These are phyloP conservation scores for Callinectes sapidus DNA, from an alignment of 2,888 invertebrate genomes.

Conservation along the genomic window DNA sequence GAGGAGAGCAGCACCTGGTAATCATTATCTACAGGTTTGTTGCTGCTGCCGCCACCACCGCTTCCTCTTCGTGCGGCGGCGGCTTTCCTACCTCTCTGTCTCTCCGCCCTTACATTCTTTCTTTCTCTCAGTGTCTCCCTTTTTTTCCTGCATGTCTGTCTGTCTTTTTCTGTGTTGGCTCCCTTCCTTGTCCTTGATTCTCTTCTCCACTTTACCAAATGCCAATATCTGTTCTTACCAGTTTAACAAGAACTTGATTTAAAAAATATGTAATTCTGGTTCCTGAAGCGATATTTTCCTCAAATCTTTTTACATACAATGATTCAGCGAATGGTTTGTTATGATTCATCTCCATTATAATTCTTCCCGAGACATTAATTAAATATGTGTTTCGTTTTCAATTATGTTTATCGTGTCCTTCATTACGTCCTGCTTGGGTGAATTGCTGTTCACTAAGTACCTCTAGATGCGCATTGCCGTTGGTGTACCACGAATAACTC, in stretches of 20 bases:
- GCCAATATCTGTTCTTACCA: not conserved
- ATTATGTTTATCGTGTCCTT: too few species aligned
- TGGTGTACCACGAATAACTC: too few species aligned
- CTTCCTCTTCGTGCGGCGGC: slow-evolving; percentile 16
- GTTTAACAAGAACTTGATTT: not conserved
- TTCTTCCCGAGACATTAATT: not conserved
- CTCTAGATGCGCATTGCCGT: too few species aligned
- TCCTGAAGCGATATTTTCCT: not conserved
- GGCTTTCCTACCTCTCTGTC: not conserved
- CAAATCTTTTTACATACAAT: not conserved
- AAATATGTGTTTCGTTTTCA: not conserved
- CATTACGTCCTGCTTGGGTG: too few species aligned
- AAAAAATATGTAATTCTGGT: not conserved
- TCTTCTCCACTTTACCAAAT: not conserved
- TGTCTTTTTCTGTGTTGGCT: not conserved
- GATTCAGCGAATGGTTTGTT: not conserved
- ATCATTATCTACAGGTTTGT: slow-evolving; percentile 39
- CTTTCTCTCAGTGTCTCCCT: not conserved
- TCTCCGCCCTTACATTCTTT: not conserved
- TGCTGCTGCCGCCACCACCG: slow-evolving; percentile 24
- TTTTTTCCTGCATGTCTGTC: not conserved
- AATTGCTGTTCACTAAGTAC: too few species aligned
- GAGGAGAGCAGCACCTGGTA: slow-evolving; percentile 44
- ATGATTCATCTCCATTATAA: not conserved
- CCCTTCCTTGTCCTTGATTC: not conserved